These are phyloP conservation scores for Sitobion miscanthi DNA, from an alignment of 1,140 invertebrate genomes.

Conservation along the genomic window DNA sequence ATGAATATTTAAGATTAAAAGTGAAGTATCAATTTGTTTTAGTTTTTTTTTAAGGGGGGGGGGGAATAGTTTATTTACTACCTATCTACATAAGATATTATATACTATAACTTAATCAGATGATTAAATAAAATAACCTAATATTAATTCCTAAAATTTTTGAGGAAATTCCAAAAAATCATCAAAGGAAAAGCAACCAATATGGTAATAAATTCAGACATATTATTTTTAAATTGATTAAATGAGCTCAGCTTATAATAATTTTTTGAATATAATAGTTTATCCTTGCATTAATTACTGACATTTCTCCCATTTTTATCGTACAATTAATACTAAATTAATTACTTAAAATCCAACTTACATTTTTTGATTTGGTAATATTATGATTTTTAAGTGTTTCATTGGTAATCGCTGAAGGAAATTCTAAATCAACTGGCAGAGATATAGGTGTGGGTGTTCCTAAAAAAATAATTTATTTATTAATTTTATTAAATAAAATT, in stretches of 20 bases:
- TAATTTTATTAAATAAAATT: not conserved
- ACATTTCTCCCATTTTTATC: not conserved
- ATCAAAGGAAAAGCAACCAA: not conserved
- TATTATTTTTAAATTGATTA: not conserved
- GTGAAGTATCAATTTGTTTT: not conserved
- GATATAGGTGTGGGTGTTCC: conserved; percentile 4
- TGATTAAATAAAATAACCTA: not conserved
- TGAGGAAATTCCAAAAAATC: no score
- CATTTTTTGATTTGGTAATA: conserved; percentile 63
- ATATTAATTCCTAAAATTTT: not conserved
- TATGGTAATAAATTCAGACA: not conserved
- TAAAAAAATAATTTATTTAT: conserved; percentile 18
- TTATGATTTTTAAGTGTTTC: conserved; percentile 65
- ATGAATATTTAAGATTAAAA: no score
- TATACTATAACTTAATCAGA: not conserved
- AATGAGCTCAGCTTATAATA: not conserved
- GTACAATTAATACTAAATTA: conserved; percentile 25
- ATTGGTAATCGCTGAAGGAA: conserved; percentile 61
- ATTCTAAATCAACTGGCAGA: conserved; percentile 1
- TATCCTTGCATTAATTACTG: not conserved
- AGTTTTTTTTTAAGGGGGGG: not conserved
- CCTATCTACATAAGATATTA: not conserved
- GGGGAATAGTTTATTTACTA: not conserved
- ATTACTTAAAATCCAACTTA: conserved; percentile 51
- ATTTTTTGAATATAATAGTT: not conserved